phyloP scores from a whole-genome alignment of 2,888 invertebrate genomes.

The Drosophila mettleri region DNA sequence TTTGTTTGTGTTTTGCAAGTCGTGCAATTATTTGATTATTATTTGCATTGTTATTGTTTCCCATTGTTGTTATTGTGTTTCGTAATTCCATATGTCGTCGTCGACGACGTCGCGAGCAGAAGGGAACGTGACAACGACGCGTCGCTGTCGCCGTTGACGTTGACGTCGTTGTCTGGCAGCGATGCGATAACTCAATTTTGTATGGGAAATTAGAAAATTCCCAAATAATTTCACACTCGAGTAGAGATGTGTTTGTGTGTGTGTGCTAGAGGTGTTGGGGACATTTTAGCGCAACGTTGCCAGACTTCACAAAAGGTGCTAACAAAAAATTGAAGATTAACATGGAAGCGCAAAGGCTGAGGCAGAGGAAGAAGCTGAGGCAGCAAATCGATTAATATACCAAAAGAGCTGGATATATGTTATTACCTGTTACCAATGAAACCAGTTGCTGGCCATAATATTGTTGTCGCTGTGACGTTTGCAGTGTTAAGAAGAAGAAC shows the following conservation, averaged over 20 bases:
- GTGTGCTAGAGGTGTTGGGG: conserved; percentile 14
- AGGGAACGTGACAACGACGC: conserved; percentile 46
- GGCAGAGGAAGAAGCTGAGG: conserved; percentile 19
- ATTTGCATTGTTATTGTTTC: conserved; percentile 67
- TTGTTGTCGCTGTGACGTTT: conserved; percentile 45
- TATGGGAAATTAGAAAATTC: conserved; percentile 77
- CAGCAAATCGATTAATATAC: conserved; percentile 74
- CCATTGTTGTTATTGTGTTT: conserved; percentile 57
- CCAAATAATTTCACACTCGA: conserved; percentile 79
- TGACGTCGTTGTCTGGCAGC: conserved; percentile 39
- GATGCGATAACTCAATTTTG: conserved; percentile 77
- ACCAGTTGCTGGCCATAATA: conserved; percentile 49
- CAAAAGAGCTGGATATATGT: conserved; percentile 47
- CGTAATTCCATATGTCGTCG: conserved; percentile 56
- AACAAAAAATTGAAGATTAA: conserved; percentile 63
- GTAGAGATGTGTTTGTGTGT: conserved; percentile 44
- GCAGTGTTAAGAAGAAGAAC: conserved; percentile 25
- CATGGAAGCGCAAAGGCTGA: conserved; percentile 37
- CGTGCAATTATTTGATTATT: conserved; percentile 79
- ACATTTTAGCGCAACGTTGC: conserved; percentile 57
- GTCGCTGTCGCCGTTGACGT: conserved; percentile 5
- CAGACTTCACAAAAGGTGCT: conserved; percentile 72
- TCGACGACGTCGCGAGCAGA: not conserved
- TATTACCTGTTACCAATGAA: conserved; percentile 60
- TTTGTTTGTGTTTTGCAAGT: conserved; percentile 59